Conservation (phyloP, 2,888 invertebrate species). For the Troides aeacus region DNA sequence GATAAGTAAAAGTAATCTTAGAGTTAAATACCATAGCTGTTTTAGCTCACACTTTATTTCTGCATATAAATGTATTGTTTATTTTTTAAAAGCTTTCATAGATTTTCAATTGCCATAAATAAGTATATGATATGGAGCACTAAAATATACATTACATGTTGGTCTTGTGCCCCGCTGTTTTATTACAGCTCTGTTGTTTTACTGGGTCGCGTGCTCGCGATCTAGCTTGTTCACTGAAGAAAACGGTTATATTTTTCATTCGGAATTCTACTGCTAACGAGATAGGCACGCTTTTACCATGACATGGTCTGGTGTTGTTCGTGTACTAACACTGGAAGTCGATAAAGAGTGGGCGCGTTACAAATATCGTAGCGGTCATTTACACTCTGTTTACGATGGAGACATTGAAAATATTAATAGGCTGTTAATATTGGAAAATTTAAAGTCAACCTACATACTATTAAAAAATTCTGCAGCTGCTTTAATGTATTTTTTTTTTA, state of each 20-base stretch:
- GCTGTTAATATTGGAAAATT: not conserved
- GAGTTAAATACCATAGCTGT: too few species aligned
- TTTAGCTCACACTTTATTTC: too few species aligned
- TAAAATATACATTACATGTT: constrained; percentile 15
- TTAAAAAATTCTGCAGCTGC: not conserved
- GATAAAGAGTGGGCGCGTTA: constrained; percentile 24
- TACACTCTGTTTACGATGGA: constrained; percentile 19
- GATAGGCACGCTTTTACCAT: constrained; percentile 3
- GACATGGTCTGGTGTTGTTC: not conserved
- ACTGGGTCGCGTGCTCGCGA: constrained; percentile 24
- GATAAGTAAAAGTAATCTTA: too few species aligned
- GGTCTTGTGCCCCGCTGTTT: constrained; percentile 15
- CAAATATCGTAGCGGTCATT: constrained; percentile 24
- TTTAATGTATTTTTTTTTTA: not conserved
- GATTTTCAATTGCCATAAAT: not conserved
- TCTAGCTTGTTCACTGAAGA: constrained; percentile 17
- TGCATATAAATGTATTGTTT: not conserved
- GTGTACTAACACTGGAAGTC: constrained; percentile 20
- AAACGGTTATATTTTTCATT: constrained; percentile 6
- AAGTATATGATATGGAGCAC: not conserved
- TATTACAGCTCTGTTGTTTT: constrained; percentile 27
- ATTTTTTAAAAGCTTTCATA: not conserved
- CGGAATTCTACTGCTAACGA: not conserved
- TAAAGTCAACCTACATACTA: not conserved
- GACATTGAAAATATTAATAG: constrained; percentile 20